phyloP scores from a whole-genome alignment of 2,113 vertebrate species.

The Ammodytes marinus region DNA sequence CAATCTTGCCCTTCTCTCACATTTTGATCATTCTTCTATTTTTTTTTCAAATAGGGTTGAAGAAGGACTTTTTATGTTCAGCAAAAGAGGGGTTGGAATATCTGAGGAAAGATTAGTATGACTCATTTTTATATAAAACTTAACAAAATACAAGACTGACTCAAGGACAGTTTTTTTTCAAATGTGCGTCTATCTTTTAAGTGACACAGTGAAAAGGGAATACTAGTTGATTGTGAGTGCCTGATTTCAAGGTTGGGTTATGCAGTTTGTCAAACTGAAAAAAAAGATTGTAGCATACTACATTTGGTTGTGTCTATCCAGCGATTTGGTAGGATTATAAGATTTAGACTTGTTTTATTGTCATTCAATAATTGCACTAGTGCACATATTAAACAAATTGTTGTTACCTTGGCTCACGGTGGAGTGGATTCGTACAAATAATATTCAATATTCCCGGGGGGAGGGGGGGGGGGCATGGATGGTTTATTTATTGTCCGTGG shows the following conservation, averaged over 20 bases:
- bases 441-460: too few species aligned
- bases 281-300: background rate
- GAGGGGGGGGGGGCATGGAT: too few species aligned
- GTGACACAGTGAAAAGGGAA: background rate
- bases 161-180: constrained; percentile 6
- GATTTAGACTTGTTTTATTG: too few species aligned
- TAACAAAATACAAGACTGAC: background rate
- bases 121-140: background rate
- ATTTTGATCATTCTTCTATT: constrained; percentile 24
- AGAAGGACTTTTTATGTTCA: constrained; percentile 12
- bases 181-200: background rate
- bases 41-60: constrained; percentile 16
- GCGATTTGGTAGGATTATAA: background rate
- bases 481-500: too few species aligned
- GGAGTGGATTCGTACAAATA: too few species aligned
- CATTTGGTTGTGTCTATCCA: constrained; percentile 2
- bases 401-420: too few species aligned
- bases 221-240: background rate
- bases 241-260: constrained; percentile 36
- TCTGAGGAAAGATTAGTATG: background rate
- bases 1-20: constrained; percentile 29
- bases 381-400: too few species aligned
- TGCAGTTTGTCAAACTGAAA: constrained; percentile 1
- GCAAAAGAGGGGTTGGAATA: background rate
- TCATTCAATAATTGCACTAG: too few species aligned